phyloP scores from a whole-genome alignment of 64 coral and sea anemone genomes.

The Acropora tenuis region DNA sequence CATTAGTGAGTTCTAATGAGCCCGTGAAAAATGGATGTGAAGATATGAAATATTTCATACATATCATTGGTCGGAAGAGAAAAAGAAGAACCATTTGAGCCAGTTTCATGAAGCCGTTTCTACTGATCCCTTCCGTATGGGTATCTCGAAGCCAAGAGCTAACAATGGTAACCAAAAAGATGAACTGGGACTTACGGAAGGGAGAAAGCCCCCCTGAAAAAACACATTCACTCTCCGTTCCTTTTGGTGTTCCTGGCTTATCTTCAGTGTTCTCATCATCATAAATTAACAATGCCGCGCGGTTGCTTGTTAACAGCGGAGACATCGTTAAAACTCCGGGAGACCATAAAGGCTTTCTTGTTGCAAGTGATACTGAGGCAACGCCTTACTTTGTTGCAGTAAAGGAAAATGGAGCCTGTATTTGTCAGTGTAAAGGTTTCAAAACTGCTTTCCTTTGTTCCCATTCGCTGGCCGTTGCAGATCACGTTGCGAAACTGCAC shows the following conservation, averaged over 20 bases:
- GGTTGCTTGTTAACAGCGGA: neutral
- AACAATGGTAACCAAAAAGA: neutral
- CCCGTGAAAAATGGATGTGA: no score
- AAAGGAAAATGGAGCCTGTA: neutral
- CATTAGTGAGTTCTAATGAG: no score
- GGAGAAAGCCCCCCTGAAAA: neutral
- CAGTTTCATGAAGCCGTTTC: neutral
- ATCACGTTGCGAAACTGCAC: neutral
- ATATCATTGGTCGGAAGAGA: slow-evolving; percentile 1
- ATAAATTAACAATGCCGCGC: neutral
- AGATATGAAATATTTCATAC: no score
- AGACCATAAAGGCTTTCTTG: slow-evolving; percentile 28
- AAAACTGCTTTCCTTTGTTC: slow-evolving; percentile 45
- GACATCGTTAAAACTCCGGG: slow-evolving; percentile 20
- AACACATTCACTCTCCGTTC: neutral
- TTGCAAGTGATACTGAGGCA: neutral
- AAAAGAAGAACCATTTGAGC: neutral
- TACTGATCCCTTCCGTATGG: neutral
- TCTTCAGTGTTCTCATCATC: neutral
- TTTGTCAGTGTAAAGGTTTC: slow-evolving; percentile 48
- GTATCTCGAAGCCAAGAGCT: neutral
- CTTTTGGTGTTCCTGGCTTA: slow-evolving; percentile 11
- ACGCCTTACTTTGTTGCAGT: slow-evolving; percentile 30
- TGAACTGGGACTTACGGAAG: neutral
- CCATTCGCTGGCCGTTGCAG: slow-evolving; percentile 42